These are phyloP conservation scores for Hetaerina americana DNA, from an alignment of 1,140 invertebrate species.

Conservation along the genomic window DNA sequence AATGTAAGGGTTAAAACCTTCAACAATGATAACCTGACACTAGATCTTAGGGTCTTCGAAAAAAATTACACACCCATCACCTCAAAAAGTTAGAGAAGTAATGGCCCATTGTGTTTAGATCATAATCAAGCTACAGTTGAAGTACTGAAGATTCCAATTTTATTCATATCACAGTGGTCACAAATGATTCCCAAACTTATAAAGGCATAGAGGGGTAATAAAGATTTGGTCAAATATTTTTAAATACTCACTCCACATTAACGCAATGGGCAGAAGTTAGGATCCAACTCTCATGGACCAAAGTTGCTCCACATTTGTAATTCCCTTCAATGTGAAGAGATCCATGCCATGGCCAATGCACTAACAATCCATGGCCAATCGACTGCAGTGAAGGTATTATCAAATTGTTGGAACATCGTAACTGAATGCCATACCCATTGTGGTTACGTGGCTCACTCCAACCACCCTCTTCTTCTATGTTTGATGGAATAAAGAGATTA, in stretches of 20 bases:
- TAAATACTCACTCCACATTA: slow-evolving; percentile 33
- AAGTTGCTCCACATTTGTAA: slow-evolving; percentile 17
- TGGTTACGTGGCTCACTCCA: neutral
- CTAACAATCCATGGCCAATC: neutral
- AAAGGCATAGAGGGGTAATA: neutral
- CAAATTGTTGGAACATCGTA: neutral
- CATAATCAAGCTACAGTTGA: no score
- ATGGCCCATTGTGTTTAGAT: no score
- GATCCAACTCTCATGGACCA: slow-evolving; percentile 48
- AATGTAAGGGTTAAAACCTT: no score
- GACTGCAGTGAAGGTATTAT: neutral
- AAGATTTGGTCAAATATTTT: neutral
- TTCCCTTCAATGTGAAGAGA: neutral
- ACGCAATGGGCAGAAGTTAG: slow-evolving; percentile 42
- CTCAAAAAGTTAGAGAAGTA: no score
- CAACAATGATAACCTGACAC: no score
- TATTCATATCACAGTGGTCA: no score
- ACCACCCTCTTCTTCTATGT: neutral
- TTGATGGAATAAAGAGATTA: neutral
- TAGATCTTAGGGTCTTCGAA: no score
- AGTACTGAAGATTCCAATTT: no score
- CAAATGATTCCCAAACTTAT: no score
- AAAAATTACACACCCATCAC: no score
- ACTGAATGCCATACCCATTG: neutral
- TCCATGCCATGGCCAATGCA: neutral